Evolutionary conservation across 2,797 vertebrate genomes (phyloP).

Genomic region (Anguilla obscura): DNA sequence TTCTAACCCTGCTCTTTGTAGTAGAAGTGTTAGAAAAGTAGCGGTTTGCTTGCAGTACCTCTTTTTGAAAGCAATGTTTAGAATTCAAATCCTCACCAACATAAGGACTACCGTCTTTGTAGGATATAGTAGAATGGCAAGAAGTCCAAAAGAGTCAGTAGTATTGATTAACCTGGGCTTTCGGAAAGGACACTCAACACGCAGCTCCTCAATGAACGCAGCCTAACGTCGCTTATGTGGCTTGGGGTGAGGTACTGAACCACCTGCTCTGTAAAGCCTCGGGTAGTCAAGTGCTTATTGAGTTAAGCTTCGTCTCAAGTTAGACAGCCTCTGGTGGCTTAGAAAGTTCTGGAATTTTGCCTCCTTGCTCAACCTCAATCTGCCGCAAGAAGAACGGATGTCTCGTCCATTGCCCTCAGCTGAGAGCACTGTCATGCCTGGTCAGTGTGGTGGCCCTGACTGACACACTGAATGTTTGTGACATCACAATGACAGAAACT

Average conservation of each 20-base stretch:
- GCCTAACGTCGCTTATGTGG: not conserved
- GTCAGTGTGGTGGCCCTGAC: not conserved
- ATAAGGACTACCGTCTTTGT: not conserved
- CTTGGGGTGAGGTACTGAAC: not conserved
- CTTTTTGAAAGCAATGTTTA: not conserved
- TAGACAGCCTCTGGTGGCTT: not conserved
- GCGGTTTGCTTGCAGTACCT: not conserved
- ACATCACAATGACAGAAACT: not conserved
- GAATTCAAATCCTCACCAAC: not conserved
- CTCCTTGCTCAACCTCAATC: not conserved
- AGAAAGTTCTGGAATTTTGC: not conserved
- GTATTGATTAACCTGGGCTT: conserved; percentile 3
- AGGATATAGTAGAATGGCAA: not conserved
- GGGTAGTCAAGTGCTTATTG: not conserved
- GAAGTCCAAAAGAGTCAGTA: not conserved
- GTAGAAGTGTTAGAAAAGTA: not conserved
- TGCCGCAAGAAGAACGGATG: not conserved
- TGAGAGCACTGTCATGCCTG: not conserved
- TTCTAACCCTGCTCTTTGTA: not conserved
- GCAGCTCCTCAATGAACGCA: not conserved
- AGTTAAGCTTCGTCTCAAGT: not conserved
- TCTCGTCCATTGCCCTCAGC: not conserved
- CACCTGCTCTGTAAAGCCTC: not conserved
- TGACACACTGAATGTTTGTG: not conserved
- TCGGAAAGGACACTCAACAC: not conserved